These are phyloP conservation scores for Neoascia interrupta DNA, from an alignment of 2,888 invertebrate genomes.

Conservation along the genomic window DNA sequence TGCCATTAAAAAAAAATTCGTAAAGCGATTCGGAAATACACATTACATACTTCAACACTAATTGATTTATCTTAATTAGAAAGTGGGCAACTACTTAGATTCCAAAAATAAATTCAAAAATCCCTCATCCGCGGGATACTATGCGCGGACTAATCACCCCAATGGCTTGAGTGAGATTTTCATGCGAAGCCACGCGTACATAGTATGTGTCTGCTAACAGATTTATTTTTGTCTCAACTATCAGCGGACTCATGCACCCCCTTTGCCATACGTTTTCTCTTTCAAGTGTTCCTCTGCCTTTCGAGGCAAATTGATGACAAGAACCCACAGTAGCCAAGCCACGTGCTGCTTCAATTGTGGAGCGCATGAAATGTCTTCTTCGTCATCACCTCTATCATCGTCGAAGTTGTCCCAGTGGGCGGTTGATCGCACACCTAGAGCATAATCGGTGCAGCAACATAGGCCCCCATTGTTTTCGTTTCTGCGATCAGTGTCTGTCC, in stretches of 20 bases:
- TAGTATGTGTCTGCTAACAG: conserved; percentile 24
- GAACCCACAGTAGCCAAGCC: conserved; percentile 23
- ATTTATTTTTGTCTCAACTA: conserved; percentile 50
- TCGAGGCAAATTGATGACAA: conserved; percentile 16
- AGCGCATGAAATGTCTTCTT: conserved; percentile 1
- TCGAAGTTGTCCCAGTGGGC: conserved; percentile 25
- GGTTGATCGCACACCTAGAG: conserved; percentile 28
- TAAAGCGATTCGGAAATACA: background rate
- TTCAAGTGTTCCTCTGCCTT: conserved; percentile 7
- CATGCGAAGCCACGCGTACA: conserved; percentile 5
- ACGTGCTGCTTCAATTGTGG: conserved; percentile 21
- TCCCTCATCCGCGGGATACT: background rate
- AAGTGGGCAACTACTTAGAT: conserved; percentile 8
- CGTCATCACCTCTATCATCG: conserved; percentile 32
- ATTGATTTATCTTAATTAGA: conserved; percentile 41
- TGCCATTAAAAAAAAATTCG: too few relatives aligned
- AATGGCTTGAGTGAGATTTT: conserved; percentile 14
- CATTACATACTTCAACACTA: conserved; percentile 3
- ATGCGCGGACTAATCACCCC: conserved; percentile 20
- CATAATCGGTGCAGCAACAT: conserved; percentile 42
- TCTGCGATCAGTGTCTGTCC: conserved; percentile 51
- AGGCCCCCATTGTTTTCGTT: conserved; percentile 38
- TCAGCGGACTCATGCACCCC: conserved; percentile 4
- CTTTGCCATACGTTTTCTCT: conserved; percentile 41
- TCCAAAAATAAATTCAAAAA: conserved; percentile 26